Percentiles rank a stretch among this genome's conserved stretches.
These are phyloP conservation scores for Pterobdella sp. DNA, from an alignment of 2,888 invertebrate genomes.

Conservation along the genomic window DNA sequence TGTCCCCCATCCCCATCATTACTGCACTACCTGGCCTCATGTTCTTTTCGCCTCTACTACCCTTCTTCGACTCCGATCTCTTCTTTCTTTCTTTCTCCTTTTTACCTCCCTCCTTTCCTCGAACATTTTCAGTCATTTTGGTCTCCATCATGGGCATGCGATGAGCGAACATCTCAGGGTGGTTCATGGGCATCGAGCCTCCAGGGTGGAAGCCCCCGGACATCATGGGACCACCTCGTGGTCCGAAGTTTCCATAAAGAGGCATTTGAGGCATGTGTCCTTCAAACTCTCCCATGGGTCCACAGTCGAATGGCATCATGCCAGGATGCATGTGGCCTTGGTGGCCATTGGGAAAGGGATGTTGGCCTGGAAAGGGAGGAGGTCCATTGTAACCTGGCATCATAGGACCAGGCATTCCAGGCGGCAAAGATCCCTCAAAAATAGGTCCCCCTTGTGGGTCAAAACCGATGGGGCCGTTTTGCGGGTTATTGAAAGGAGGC, in stretches of 20 bases:
- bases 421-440: constrained; percentile 27
- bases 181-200: constrained; percentile 25
- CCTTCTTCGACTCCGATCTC: constrained; percentile 31
- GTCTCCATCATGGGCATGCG: constrained; percentile 27
- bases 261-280: constrained; percentile 22
- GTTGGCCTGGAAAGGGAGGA: constrained; percentile 22
- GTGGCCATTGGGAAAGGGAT: constrained; percentile 22
- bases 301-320: constrained; percentile 27
- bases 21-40: not conserved
- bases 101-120: constrained; percentile 27
- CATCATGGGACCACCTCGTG: constrained; percentile 29
- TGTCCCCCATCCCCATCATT: constrained; percentile 8
- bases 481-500: constrained; percentile 11
- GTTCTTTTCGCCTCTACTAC: not conserved
- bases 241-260: constrained; percentile 16
- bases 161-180: constrained; percentile 22
- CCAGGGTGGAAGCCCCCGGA: not conserved
- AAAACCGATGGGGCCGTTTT: constrained; percentile 21
- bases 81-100: constrained; percentile 32
- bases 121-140: constrained; percentile 15
- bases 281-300: constrained; percentile 25
- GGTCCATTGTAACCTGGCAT: constrained; percentile 31
- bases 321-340: constrained; percentile 29
- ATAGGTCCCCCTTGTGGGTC: constrained; percentile 20
- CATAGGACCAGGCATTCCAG: constrained; percentile 32